These are phyloP conservation scores for Thereva unica DNA, from an alignment of 2,888 invertebrate genomes.

Conservation along the genomic window DNA sequence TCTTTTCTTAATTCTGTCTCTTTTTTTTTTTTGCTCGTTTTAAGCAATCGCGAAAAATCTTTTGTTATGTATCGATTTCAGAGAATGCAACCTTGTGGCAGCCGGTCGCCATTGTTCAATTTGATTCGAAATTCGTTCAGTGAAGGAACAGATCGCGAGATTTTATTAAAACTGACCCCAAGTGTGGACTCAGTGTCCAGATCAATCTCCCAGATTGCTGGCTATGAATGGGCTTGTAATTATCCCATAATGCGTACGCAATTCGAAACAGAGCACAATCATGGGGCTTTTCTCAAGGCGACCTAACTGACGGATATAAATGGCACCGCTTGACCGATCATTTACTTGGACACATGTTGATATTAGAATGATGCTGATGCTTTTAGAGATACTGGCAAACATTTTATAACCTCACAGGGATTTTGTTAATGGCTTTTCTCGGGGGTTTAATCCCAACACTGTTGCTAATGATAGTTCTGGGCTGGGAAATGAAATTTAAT, in stretches of 20 bases:
- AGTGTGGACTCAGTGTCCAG: not conserved
- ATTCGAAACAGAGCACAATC: slow-evolving; percentile 12
- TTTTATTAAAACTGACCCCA: slow-evolving; percentile 12
- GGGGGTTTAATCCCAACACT: too few species aligned
- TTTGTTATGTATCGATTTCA: not conserved
- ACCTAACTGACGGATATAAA: not conserved
- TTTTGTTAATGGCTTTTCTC: too few species aligned
- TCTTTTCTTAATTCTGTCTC: too few species aligned
- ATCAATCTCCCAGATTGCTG: slow-evolving; percentile 8
- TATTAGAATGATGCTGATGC: not conserved
- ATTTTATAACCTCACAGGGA: not conserved
- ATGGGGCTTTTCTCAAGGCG: slow-evolving; percentile 27
- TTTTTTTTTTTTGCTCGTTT: too few species aligned
- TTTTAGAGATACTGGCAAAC: too few species aligned
- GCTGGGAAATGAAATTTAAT: too few species aligned
- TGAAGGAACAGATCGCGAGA: not conserved
- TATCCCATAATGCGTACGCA: slow-evolving; percentile 19
- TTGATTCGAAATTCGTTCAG: slow-evolving; percentile 17
- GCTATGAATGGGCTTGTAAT: slow-evolving; percentile 17
- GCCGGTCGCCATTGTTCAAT: slow-evolving; percentile 11
- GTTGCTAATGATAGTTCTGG: too few species aligned
- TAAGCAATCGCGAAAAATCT: not conserved
- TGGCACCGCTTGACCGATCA: slow-evolving; percentile 18
- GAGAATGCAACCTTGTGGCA: slow-evolving; percentile 17
- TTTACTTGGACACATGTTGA: slow-evolving; percentile 25